Conservation (phyloP, 2,888 invertebrate genomes). For the Cybosia mesomella region DNA sequence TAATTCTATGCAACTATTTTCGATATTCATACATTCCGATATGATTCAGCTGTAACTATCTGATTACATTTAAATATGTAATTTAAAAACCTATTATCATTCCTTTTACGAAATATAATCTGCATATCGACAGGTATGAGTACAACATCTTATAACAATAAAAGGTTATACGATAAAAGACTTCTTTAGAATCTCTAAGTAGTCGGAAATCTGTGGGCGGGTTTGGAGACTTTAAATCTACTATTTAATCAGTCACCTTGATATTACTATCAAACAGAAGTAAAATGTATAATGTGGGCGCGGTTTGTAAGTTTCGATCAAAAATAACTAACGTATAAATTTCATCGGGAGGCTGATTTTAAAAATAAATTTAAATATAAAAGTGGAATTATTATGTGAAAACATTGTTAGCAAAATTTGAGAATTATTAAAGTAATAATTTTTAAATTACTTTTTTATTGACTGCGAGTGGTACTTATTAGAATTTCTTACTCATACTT, state of each 20-base stretch:
- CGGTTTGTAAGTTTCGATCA: not conserved
- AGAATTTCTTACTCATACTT: not conserved
- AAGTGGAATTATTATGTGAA: no score
- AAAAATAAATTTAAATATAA: no score
- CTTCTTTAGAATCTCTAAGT: constrained; percentile 18
- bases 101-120: constrained; percentile 33
- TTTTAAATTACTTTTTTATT: not conserved
- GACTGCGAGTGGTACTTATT: not conserved
- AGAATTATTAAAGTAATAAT: not conserved
- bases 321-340: no score
- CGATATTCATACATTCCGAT: constrained; percentile 20
- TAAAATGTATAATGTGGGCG: constrained; percentile 15
- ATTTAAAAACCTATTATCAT: constrained; percentile 46
- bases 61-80: constrained; percentile 32
- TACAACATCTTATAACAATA: constrained; percentile 9
- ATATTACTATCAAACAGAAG: constrained; percentile 21
- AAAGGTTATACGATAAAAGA: constrained; percentile 31
- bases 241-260: constrained; percentile 23
- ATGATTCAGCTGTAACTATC: constrained; percentile 42
- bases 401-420: not conserved
- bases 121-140: constrained; percentile 31
- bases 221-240: constrained; percentile 21
- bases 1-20: constrained; percentile 24
- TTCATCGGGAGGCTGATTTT: no score
- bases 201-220: constrained; percentile 36